A percentile compares a stretch with the other conserved stretches of the same genome.
Evolutionary conservation across 2,888 invertebrate species (phyloP).

Genomic region (Megamerina dolium): DNA sequence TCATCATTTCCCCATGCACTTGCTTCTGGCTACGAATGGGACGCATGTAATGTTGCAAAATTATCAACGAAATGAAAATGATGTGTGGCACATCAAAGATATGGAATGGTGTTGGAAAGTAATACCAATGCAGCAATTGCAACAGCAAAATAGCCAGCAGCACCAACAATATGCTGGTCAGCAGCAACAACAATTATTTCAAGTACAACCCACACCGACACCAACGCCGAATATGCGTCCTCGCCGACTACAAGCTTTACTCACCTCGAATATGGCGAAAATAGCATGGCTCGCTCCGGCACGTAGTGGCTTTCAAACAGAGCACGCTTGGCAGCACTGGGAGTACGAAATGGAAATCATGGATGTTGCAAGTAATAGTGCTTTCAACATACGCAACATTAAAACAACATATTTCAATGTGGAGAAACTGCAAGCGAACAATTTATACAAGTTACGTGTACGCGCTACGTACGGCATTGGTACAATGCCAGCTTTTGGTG

Average conservation of each 20-base stretch:
- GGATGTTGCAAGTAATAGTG: slow-evolving; percentile 41
- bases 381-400: slow-evolving; percentile 46
- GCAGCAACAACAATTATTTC: slow-evolving; percentile 43
- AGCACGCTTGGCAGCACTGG: slow-evolving; percentile 54
- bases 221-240: slow-evolving; percentile 77
- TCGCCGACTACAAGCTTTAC: slow-evolving; percentile 70
- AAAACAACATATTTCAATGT: slow-evolving; percentile 60
- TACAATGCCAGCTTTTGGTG: slow-evolving; percentile 1
- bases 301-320: slow-evolving; percentile 57
- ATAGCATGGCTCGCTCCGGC: slow-evolving; percentile 78
- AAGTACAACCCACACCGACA: slow-evolving; percentile 56
- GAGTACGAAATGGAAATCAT: slow-evolving; percentile 45
- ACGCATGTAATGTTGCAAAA: slow-evolving; percentile 25
- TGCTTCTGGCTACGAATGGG: slow-evolving; percentile 23
- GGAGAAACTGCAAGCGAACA: slow-evolving; percentile 64
- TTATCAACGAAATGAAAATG: slow-evolving; percentile 10
- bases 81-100: slow-evolving; percentile 17
- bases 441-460: slow-evolving; percentile 66
- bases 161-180: too few species aligned
- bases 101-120: slow-evolving; percentile 25
- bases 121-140: slow-evolving; percentile 11
- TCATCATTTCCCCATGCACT: slow-evolving; percentile 7
- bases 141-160: too few species aligned
- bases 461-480: slow-evolving; percentile 61
- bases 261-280: slow-evolving; percentile 69